Evolutionary conservation across 2,797 vertebrate genomes (phyloP), one percentile per base, ranked within the genome.

Genomic region (Halcyon chelicuti): DNA sequence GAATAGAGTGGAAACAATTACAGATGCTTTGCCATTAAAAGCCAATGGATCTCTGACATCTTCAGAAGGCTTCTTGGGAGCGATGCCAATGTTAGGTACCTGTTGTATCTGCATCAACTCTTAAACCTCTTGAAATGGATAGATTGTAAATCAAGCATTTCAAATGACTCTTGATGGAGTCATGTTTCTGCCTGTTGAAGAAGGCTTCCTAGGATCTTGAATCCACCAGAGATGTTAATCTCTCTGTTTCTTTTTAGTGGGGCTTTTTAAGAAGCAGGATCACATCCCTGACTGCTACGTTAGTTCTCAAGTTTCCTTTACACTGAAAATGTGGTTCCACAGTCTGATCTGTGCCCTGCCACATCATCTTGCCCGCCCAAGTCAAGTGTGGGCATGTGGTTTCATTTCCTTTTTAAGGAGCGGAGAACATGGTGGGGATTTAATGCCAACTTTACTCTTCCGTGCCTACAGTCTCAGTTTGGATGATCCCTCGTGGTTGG

Each of bases 51-150:
- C 49, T 91, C 72, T 74, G 68, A 55, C 14, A 21, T 62, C 68
- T 77, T 86, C 78, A 44, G 28, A 68, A 44, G 47, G n/a, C 44
- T 84, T 76, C 37, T 54, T 37, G 74, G 71, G 22, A 87, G 22
- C 0, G 2, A 10, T 35, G 47, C 22, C 15, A 14, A 1, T 4
- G 12, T 13, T n/a, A 47, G 58, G 39, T 54, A 44, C 46, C 57
- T 78, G 31, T 25, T 44, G 33, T 20, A 16, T 31, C 57, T 63
- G 39, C 49, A 62, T 33, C 70, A 22, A 13, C 55, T 63, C 71
- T 55, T 68, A 57, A 51, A 44, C 77, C 51, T 57, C 4, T 25
- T 22, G 37, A 47, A 61, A 44, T 9, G 10, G 52, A 57, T 14
- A 31, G 28, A 31, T 23, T 61, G 8, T 66, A 54, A 68, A 23